Conservation (phyloP, 2,113 vertebrate genomes). For the Seriola aureovittata region DNA sequence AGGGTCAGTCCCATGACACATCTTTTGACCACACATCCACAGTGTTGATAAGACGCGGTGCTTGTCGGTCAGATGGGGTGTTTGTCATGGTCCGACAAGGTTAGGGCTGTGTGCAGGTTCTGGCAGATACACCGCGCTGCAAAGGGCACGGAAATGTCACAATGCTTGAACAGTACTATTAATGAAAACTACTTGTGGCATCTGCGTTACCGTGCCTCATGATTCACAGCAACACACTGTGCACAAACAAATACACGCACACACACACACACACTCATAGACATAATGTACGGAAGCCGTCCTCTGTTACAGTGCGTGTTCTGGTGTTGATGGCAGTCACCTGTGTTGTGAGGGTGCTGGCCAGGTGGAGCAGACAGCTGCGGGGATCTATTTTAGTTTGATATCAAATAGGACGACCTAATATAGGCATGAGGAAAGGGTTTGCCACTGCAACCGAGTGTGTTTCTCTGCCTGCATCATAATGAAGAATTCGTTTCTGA, state of each 20-base stretch:
- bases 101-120: conserved; percentile 46
- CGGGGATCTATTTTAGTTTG: conserved; percentile 70
- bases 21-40: conserved; percentile 33
- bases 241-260: not conserved
- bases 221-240: conserved; percentile 18
- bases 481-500: not conserved
- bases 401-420: conserved; percentile 67
- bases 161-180: conserved; percentile 44
- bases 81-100: conserved; percentile 43
- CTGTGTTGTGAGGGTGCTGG: conserved; percentile 58
- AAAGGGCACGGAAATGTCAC: conserved; percentile 67
- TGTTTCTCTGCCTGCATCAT: conserved; percentile 29
- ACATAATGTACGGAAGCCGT: conserved; percentile 11
- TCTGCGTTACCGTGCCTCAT: conserved; percentile 30
- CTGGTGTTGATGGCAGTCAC: conserved; percentile 69
- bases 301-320: conserved; percentile 37
- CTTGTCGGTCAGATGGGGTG: conserved; percentile 1
- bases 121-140: conserved; percentile 36
- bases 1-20: conserved; percentile 38
- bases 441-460: not conserved
- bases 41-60: conserved; percentile 22
- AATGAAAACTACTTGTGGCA: conserved; percentile 53
- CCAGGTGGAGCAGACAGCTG: conserved; percentile 77
- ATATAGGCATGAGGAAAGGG: conserved; percentile 49
- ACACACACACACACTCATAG: not conserved